These are phyloP conservation scores for Sebastes nivosus DNA, from an alignment of 2,797 vertebrate species.

Conservation along the genomic window DNA sequence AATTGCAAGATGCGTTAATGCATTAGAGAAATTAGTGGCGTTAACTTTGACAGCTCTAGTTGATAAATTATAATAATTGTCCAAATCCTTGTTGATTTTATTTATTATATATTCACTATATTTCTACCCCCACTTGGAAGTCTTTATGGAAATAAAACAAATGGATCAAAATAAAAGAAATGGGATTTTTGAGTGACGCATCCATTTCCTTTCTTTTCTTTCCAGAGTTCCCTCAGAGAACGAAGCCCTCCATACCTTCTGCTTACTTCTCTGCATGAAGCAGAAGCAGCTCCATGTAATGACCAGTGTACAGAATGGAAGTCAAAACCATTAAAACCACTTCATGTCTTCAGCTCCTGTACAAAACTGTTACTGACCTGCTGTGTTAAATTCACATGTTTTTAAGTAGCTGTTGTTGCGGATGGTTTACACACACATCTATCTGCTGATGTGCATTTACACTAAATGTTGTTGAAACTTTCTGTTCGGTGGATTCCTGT, in stretches of 20 bases:
- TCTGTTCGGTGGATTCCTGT: neutral
- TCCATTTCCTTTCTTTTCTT: neutral
- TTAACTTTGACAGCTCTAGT: no score
- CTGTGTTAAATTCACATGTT: neutral
- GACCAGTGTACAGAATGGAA: neutral
- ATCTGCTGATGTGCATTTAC: neutral
- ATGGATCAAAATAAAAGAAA: neutral
- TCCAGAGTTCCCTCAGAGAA: slow-evolving; percentile 40
- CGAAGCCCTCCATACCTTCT: slow-evolving; percentile 71
- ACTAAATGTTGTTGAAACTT: neutral
- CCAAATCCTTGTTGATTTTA: no score
- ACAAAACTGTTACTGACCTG: neutral
- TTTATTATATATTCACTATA: no score
- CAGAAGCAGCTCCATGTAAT: neutral
- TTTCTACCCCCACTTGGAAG: no score
- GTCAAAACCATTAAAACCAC: neutral
- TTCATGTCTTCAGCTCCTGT: neutral
- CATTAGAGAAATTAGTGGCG: no score
- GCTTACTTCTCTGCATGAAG: slow-evolving; percentile 89
- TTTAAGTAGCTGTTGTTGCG: neutral
- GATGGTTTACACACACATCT: neutral
- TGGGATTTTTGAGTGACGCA: neutral
- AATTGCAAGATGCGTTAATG: no score
- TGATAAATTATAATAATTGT: no score
- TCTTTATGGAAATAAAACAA: neutral